Percentiles rank a stretch among this genome's conserved stretches.
These are phyloP conservation scores for Heliconius himera DNA, from an alignment of 1,140 invertebrate genomes.

Conservation along the genomic window DNA sequence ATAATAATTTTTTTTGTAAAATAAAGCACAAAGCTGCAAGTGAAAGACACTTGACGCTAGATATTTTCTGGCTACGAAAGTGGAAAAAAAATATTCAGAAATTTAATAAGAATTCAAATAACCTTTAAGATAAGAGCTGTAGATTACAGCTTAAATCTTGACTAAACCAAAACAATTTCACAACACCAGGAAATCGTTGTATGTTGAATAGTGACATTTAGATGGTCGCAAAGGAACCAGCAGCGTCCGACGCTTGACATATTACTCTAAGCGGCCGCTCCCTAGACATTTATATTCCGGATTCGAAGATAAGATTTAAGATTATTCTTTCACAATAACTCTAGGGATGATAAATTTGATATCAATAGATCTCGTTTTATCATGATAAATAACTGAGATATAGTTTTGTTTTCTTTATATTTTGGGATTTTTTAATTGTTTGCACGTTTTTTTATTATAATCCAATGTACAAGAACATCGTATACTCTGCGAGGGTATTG, in stretches of 20 bases:
- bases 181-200: neutral
- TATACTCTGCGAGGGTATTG: no score
- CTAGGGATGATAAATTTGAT: constrained; percentile 62
- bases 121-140: neutral
- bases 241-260: constrained; percentile 56
- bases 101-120: no score
- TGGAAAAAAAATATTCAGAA: no score
- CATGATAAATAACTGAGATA: constrained; percentile 11
- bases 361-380: constrained; percentile 47
- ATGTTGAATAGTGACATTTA: constrained; percentile 20
- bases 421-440: neutral
- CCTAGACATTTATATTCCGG: constrained; percentile 70
- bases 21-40: no score
- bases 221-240: constrained; percentile 24
- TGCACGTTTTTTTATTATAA: neutral
- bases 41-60: no score
- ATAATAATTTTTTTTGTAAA: no score
- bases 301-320: constrained; percentile 60
- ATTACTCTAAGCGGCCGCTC: constrained; percentile 58
- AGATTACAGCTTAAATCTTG: neutral
- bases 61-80: no score
- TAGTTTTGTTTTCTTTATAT: neutral
- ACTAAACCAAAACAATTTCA: neutral
- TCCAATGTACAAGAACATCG: neutral
- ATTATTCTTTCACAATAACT: constrained; percentile 76